These are phyloP conservation scores for Caenorhabditis angaria DNA, from an alignment of 2,888 invertebrate species.

Conservation along the genomic window DNA sequence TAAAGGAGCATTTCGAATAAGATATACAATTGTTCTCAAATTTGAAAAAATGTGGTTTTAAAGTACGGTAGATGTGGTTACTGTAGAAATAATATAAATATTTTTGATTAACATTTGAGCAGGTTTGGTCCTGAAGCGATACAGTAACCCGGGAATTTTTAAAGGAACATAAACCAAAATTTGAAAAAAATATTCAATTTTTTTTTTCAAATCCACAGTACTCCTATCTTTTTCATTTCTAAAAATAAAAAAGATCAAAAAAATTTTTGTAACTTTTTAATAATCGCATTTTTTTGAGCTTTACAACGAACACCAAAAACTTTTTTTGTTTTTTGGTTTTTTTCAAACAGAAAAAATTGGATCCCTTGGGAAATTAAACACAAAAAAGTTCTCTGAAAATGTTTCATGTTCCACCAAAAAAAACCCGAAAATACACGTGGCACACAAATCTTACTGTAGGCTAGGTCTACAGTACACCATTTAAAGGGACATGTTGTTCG, in stretches of 20 bases:
- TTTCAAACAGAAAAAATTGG: not conserved
- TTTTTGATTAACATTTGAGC: too few relatives aligned
- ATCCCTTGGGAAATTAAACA: not conserved
- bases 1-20: too few relatives aligned
- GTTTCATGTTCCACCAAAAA: not conserved
- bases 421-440: not conserved
- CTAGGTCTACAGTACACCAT: not conserved
- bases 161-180: not conserved
- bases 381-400: not conserved
- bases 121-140: not conserved
- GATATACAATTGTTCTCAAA: too few relatives aligned
- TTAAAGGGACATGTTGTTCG: not conserved
- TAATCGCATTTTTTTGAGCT: too few relatives aligned
- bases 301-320: too few relatives aligned
- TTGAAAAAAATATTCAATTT: not conserved
- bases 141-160: not conserved
- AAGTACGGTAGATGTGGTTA: too few relatives aligned
- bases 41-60: too few relatives aligned
- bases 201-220: too few relatives aligned
- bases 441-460: not conserved
- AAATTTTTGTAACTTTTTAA: too few relatives aligned
- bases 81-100: too few relatives aligned
- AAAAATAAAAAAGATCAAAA: too few relatives aligned
- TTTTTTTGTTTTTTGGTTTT: not conserved
- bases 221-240: not conserved